Evolutionary conservation across 2,113 vertebrate genomes (phyloP).

Genomic region (Paratilapia polleni): DNA sequence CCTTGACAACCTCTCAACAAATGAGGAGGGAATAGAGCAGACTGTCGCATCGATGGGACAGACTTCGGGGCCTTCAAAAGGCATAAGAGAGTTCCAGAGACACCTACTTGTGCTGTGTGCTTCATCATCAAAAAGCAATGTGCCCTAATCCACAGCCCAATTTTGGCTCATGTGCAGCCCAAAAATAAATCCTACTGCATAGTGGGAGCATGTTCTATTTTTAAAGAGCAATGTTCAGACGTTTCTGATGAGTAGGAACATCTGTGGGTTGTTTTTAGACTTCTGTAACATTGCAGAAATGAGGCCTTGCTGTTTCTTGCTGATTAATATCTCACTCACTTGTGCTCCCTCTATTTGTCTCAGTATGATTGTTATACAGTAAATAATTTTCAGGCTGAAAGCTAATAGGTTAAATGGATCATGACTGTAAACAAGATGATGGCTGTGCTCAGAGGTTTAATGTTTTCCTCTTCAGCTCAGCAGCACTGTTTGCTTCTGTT

Average conservation of each 20-base stretch:
- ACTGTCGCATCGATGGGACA: conserved; percentile 41
- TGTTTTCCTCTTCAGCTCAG: conserved; percentile 42
- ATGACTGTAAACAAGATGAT: conserved; percentile 52
- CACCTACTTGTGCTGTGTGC: conserved; percentile 50
- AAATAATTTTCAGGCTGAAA: conserved; percentile 32
- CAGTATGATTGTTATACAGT: conserved; percentile 16
- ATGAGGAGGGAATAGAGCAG: conserved; percentile 22
- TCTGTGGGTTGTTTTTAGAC: conserved; percentile 49
- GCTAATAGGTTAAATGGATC: conserved; percentile 66
- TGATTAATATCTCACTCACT: conserved; percentile 25
- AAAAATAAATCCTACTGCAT: conserved; percentile 68
- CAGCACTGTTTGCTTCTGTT: conserved; percentile 20
- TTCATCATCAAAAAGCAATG: conserved; percentile 72
- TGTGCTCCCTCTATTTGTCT: not conserved
- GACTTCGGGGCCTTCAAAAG: conserved; percentile 64
- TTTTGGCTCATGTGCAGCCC: conserved; percentile 57
- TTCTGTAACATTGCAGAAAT: conserved; percentile 22
- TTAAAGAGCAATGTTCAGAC: conserved; percentile 51
- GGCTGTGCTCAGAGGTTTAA: conserved; percentile 42
- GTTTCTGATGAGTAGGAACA: conserved; percentile 61
- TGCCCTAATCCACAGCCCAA: conserved; percentile 65
- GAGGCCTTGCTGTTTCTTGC: conserved; percentile 13
- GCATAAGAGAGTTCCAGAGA: conserved; percentile 61
- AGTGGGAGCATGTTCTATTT: conserved; percentile 59
- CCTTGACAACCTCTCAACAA: conserved; percentile 28